Evolutionary conservation across 1,140 invertebrate species (phyloP).

Genomic region (Pollicipes pollicipes): DNA sequence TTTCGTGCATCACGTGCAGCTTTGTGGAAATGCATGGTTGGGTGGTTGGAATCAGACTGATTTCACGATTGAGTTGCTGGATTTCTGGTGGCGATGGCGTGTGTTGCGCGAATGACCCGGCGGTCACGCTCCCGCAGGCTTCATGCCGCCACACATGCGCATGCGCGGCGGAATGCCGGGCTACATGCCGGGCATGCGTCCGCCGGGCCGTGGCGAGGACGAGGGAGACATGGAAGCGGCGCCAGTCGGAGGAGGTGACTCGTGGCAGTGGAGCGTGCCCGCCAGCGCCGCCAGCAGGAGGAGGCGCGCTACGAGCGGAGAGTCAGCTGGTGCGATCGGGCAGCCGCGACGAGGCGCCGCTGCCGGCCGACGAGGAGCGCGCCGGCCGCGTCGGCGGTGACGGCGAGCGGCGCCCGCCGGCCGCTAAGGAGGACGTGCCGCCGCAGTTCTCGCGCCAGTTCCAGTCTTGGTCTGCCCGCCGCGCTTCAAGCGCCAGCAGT

Average conservation of each 20-base stretch:
- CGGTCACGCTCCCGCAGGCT: too few species aligned
- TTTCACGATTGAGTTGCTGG: too few species aligned
- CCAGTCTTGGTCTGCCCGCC: background rate
- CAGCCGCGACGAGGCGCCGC: too few species aligned
- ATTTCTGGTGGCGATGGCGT: too few species aligned
- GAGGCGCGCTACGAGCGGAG: background rate
- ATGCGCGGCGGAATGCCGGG: background rate
- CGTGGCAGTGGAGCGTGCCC: background rate
- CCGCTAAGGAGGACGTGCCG: background rate
- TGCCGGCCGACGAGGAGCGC: too few species aligned
- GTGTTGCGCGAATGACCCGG: too few species aligned
- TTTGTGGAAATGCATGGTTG: too few species aligned
- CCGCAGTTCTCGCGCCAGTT: background rate
- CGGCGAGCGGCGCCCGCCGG: too few species aligned
- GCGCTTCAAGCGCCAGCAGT: background rate
- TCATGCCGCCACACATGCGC: background rate
- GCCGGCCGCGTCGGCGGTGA: too few species aligned
- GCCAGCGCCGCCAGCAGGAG: slow-evolving; percentile 1
- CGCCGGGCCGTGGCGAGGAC: background rate
- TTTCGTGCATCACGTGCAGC: too few species aligned
- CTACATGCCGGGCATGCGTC: background rate
- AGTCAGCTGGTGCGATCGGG: background rate
- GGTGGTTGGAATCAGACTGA: too few species aligned
- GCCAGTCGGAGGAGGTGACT: slow-evolving; percentile 1
- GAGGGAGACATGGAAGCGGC: background rate